Evolutionary conservation across 2,113 vertebrate genomes (phyloP), one percentile per base, ranked within the genome.

Genomic region (Eudyptes chrysolophus): DNA sequence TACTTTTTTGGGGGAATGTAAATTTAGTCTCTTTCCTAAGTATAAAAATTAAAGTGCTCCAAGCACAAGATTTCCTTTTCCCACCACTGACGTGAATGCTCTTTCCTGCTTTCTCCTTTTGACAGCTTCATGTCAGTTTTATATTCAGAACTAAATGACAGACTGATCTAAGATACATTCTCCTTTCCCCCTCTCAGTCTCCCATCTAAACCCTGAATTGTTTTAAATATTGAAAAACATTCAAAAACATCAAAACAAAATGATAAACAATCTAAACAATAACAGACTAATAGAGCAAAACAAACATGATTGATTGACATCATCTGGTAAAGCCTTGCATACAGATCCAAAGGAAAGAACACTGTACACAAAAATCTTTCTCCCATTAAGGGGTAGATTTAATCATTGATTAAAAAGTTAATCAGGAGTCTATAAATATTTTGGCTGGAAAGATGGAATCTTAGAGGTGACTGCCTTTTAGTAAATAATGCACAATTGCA

Each of bases 321-420:
- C 84, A 34, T 29, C 69, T 69, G 72, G 80, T 38, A 74, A 81
- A 91, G 76, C 61, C 80, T 8, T n/a, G 87, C 72, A n/a, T 1
- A 30, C 24, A 70, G 89, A 92, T 57, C 60, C 80, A 64, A 60
- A 60, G 61, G 42, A 48, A 57, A 87, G 42, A 92, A 93, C 38
- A 30, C 34, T 10, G 44, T 26, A 61, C 40, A 57, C 8, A 16
- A 57, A 69, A 94, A 74, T 44, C 81, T 48, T 71, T 55, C 77
- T 68, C 32, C 70, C 44, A 76, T 78, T 91, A 87, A 76, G 77
- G 52, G 57, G 22, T 65, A 91, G 74, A 89, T 82, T 89, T 84
- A 91, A 84, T 51, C 4, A 6, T 46, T 68, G 80, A 96, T 93
- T 95, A 89, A 55, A 87, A 94, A 81, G 65, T 91, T 95, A 93